These are phyloP conservation scores for Drosophila seguyi DNA, from an alignment of 1,140 invertebrate genomes.

Conservation along the genomic window DNA sequence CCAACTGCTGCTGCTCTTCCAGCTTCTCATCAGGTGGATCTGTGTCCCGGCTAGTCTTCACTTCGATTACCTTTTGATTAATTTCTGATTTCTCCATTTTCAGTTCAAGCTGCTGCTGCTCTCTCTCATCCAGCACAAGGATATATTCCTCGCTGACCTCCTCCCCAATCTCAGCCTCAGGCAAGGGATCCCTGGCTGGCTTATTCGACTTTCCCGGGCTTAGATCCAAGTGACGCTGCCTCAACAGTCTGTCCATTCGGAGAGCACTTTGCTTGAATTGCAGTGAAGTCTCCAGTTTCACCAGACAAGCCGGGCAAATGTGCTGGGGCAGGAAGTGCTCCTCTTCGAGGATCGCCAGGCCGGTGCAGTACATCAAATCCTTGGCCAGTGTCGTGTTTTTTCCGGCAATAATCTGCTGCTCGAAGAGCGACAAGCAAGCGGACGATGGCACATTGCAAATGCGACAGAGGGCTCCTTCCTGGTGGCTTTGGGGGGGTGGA, in stretches of 20 bases:
- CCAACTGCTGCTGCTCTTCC: neutral
- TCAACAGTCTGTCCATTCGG: conserved; percentile 32
- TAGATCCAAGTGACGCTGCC: conserved; percentile 25
- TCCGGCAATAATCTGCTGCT: conserved; percentile 34
- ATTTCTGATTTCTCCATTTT: neutral
- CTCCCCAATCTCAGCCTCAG: neutral
- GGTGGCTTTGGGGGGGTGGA: rapidly evolving
- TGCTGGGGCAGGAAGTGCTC: conserved; percentile 57
- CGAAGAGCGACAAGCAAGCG: conserved; percentile 38
- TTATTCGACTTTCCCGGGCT: neutral
- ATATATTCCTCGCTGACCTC: conserved; percentile 17
- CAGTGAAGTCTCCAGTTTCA: conserved; percentile 11
- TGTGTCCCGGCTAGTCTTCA: neutral
- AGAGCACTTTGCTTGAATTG: conserved; percentile 41
- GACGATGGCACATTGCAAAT: conserved; percentile 44
- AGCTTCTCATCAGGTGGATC: neutral
- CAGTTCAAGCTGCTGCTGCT: conserved; percentile 9
- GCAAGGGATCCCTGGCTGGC: no score
- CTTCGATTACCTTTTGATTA: neutral
- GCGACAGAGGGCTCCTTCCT: conserved; percentile 35
- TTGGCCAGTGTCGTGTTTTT: conserved; percentile 54
- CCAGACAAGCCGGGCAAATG: conserved; percentile 48
- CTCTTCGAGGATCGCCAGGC: conserved; percentile 44
- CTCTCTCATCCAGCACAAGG: conserved; percentile 34
- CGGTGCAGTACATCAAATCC: conserved; percentile 53